phyloP scores from a whole-genome alignment of 2,888 invertebrate species.

The Coenonympha arcania region DNA sequence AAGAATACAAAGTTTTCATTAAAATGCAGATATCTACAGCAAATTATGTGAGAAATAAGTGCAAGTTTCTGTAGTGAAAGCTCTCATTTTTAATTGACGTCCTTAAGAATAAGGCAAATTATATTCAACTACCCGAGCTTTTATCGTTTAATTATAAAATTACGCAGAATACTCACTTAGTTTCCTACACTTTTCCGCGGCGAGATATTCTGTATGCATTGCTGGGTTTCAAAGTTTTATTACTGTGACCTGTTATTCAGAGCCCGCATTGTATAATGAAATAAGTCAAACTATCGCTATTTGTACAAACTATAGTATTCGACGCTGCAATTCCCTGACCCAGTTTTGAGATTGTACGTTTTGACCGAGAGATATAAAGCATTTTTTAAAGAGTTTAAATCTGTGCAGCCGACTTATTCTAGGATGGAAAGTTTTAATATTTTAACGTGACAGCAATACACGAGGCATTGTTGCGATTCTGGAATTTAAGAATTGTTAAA shows the following conservation, averaged over 20 bases:
- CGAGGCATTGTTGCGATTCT: neutral
- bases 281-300: conserved; percentile 5
- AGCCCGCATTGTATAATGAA: conserved; percentile 3
- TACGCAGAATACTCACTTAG: conserved; percentile 1
- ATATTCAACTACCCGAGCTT: conserved; percentile 1
- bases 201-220: neutral
- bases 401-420: conserved; percentile 12
- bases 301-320: conserved; percentile 3
- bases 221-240: neutral
- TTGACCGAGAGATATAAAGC: conserved; percentile 13
- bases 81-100: neutral
- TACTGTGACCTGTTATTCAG: neutral
- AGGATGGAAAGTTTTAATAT: conserved; percentile 9
- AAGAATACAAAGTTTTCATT: no score
- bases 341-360: conserved; percentile 10
- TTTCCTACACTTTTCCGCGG: neutral
- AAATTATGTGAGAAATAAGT: neutral
- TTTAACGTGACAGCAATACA: conserved; percentile 5
- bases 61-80: neutral
- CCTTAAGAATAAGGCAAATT: conserved; percentile 7
- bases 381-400: conserved; percentile 16
- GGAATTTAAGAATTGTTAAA: neutral
- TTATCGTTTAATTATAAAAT: conserved; percentile 7
- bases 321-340: conserved; percentile 9
- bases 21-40: no score